phyloP scores from a whole-genome alignment of 2,797 vertebrate genomes.

The Holocentrus rufus region DNA sequence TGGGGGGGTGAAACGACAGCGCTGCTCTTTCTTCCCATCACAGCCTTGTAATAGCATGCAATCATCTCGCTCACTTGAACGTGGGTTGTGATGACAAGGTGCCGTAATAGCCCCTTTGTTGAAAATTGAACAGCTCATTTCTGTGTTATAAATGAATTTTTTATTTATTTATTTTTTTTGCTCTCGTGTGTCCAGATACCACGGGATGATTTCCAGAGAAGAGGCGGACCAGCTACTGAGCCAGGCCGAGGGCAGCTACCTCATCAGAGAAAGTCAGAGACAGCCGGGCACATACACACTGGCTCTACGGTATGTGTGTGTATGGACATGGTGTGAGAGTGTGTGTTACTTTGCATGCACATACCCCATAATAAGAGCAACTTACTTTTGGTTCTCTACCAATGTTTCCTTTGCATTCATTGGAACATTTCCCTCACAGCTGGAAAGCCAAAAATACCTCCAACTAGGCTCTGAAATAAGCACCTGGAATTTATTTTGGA shows the following conservation, averaged over 20 bases:
- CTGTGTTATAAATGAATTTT: neutral
- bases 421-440: too few species aligned
- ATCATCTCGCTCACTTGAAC: neutral
- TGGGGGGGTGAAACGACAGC: neutral
- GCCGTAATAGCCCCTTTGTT: slow-evolving; percentile 1
- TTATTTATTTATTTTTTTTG: too few species aligned
- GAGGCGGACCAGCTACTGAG: slow-evolving; percentile 93
- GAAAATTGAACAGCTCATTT: slow-evolving; percentile 3
- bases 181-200: slow-evolving; percentile 84
- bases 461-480: too few species aligned
- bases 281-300: slow-evolving; percentile 98
- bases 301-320: slow-evolving; percentile 88
- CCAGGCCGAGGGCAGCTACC: slow-evolving; percentile 96
- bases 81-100: neutral
- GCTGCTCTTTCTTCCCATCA: neutral
- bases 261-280: slow-evolving; percentile 98
- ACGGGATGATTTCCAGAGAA: slow-evolving; percentile 98
- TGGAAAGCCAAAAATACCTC: too few species aligned
- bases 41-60: neutral
- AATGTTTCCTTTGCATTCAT: too few species aligned
- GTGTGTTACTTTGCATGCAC: neutral
- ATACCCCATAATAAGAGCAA: too few species aligned
- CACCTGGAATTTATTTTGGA: too few species aligned
- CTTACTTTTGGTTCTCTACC: too few species aligned
- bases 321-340: neutral